A percentile compares a stretch with the other conserved stretches of the same genome.
Conservation (phyloP, 2,113 vertebrate species). For the Gavialis gangeticus region DNA sequence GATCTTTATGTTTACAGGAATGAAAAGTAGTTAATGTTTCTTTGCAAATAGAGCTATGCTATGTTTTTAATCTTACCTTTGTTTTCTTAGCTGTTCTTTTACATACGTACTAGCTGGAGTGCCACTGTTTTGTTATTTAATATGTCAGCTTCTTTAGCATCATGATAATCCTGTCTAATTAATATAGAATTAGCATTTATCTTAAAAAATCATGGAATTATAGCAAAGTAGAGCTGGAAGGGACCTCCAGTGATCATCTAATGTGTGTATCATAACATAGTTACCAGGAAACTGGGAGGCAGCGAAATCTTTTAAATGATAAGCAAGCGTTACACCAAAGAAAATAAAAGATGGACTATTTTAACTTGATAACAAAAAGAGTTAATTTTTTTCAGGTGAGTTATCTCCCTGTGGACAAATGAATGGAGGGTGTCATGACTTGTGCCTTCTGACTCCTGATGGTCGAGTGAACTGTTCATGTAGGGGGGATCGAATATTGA, state of each 20-base stretch:
- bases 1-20: neutral
- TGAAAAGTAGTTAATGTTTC: neutral
- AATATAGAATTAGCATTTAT: neutral
- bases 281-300: neutral
- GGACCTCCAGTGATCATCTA: neutral
- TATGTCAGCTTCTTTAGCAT: neutral
- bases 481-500: conserved; percentile 90
- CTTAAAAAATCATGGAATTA: no score
- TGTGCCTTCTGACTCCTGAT: conserved; percentile 92
- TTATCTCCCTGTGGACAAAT: conserved; percentile 90
- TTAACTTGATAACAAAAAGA: neutral
- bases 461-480: conserved; percentile 96
- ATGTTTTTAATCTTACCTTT: neutral
- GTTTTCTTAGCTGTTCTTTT: neutral
- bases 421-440: conserved; percentile 96
- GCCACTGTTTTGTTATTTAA: neutral
- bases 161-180: neutral
- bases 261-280: conserved; percentile 8
- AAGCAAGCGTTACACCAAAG: conserved; percentile 17
- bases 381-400: conserved; percentile 85
- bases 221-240: no score
- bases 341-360: conserved; percentile 6
- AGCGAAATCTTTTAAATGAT: neutral
- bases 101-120: neutral
- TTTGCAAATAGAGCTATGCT: neutral